A percentile compares a stretch with the other conserved stretches of the same genome.
Conservation (phyloP, 2,797 vertebrate species). For the Oryzias sinensis region DNA sequence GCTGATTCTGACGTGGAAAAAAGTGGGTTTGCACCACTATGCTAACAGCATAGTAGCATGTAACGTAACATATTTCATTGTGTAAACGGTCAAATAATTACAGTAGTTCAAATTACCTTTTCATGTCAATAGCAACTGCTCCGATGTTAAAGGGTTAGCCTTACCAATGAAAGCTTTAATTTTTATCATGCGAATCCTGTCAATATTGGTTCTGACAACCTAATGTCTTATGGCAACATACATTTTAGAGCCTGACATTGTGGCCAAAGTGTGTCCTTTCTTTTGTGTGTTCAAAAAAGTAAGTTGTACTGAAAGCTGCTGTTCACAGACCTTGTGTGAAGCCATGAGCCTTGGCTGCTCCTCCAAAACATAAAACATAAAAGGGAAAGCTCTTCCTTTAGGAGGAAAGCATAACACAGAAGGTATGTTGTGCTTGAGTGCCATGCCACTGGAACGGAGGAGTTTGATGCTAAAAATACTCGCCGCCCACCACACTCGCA, state of each 20-base stretch:
- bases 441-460: constrained; percentile 67
- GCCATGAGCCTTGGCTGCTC: constrained; percentile 50
- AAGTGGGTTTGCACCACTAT: too few species aligned
- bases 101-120: too few species aligned
- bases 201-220: background rate
- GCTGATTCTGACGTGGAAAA: too few species aligned
- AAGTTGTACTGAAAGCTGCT: constrained; percentile 56
- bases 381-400: constrained; percentile 66
- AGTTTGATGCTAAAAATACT: constrained; percentile 76
- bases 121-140: too few species aligned
- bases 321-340: constrained; percentile 63
- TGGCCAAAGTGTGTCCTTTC: constrained; percentile 13
- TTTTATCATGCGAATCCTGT: background rate
- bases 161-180: background rate
- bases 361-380: constrained; percentile 57
- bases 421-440: constrained; percentile 72
- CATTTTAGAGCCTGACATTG: constrained; percentile 4
- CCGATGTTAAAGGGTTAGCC: too few species aligned
- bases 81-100: too few species aligned
- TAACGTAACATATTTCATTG: too few species aligned
- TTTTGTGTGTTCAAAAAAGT: constrained; percentile 52
- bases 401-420: constrained; percentile 75
- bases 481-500: constrained; percentile 53
- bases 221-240: constrained; percentile 8
- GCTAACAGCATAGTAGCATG: too few species aligned